phyloP scores from a whole-genome alignment of 2,797 vertebrate species.

The Holocentrus rufus region DNA sequence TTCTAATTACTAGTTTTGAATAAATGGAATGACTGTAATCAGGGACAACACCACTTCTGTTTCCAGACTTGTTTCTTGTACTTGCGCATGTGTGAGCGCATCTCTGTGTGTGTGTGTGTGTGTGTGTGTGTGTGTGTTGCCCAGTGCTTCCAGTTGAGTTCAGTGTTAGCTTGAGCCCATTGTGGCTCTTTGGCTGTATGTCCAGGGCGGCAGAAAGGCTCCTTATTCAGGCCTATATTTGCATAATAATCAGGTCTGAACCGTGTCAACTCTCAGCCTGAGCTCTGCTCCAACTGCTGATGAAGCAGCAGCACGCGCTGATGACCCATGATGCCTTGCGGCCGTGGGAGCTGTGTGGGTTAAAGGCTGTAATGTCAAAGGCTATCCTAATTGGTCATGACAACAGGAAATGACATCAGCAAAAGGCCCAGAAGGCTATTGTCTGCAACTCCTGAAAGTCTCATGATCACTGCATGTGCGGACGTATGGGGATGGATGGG shows the following conservation, averaged over 20 bases:
- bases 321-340: conserved; percentile 74
- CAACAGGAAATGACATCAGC: conserved; percentile 75
- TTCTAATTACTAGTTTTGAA: background rate
- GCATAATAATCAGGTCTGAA: conserved; percentile 78
- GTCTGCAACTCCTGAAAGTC: conserved; percentile 35
- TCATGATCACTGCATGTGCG: conserved; percentile 16
- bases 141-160: conserved; percentile 57
- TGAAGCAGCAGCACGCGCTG: conserved; percentile 61
- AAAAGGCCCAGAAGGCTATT: conserved; percentile 35
- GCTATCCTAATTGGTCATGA: conserved; percentile 62
- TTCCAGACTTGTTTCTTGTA: conserved; percentile 30
- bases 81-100: background rate
- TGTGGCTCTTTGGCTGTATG: conserved; percentile 62
- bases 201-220: conserved; percentile 63
- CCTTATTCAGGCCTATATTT: conserved; percentile 71
- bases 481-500: conserved; percentile 12
- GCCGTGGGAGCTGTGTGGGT: conserved; percentile 68
- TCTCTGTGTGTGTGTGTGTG: too few species aligned
- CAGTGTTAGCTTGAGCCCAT: conserved; percentile 52
- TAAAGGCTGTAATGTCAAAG: conserved; percentile 47
- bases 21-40: conserved; percentile 45
- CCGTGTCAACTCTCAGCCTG: conserved; percentile 62
- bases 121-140: conserved; percentile 33
- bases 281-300: conserved; percentile 66
- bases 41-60: conserved; percentile 50